These are phyloP conservation scores for Nasua narica DNA, from an alignment of 2,797 vertebrate genomes.

Conservation along the genomic window DNA sequence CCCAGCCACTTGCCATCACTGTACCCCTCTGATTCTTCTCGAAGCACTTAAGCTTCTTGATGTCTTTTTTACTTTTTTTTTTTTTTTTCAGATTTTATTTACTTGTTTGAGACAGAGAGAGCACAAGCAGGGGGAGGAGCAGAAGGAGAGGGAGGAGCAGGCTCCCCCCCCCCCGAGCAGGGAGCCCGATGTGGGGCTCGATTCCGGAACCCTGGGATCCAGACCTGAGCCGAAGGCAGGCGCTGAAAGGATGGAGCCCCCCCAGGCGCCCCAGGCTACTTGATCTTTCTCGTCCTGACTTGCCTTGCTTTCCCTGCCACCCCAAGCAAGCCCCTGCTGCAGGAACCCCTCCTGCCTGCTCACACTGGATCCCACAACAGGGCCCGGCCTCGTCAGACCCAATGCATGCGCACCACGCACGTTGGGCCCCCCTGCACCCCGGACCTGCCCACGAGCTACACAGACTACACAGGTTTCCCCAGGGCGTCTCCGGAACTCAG, in stretches of 20 bases:
- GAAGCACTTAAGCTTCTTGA: fast-evolving
- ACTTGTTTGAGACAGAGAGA: neutral
- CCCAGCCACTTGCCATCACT: fast-evolving
- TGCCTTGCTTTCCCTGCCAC: too few species aligned
- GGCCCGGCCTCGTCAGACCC: fast-evolving
- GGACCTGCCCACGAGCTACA: neutral
- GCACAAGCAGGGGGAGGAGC: neutral
- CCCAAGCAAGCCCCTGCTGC: neutral
- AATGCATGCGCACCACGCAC: fast-evolving
- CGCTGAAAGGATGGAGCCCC: fast-evolving
- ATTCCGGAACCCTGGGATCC: neutral
- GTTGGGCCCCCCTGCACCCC: neutral
- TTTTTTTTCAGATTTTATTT: neutral
- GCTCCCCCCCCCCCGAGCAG: neutral
- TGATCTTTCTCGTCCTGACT: fast-evolving
- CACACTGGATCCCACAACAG: neutral
- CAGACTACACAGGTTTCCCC: neutral
- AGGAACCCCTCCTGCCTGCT: neutral
- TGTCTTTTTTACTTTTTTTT: neutral
- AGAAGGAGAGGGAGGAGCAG: neutral
- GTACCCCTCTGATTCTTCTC: fast-evolving
- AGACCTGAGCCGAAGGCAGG: neutral
- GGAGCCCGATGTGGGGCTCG: neutral
- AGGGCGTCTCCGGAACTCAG: fast-evolving
- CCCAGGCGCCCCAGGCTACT: too few species aligned